Conservation (phyloP, 2,797 vertebrate genomes). For the Betta splendens region DNA sequence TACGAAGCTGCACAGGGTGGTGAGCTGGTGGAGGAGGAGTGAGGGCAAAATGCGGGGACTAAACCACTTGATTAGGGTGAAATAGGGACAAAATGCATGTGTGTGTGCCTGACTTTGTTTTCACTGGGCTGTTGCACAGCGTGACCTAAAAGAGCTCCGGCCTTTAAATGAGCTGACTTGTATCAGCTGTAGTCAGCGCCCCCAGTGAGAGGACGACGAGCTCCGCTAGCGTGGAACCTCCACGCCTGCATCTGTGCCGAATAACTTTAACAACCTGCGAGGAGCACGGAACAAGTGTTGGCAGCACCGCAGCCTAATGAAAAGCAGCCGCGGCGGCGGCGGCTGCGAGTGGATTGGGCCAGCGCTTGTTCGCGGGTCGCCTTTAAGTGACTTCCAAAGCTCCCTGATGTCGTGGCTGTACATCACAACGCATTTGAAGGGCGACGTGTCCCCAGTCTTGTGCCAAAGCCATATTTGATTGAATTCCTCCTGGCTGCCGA, state of each 20-base stretch:
- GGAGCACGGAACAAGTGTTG: slow-evolving; percentile 67
- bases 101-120: slow-evolving; percentile 11
- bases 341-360: slow-evolving; percentile 45
- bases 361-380: slow-evolving; percentile 12
- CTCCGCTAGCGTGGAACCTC: slow-evolving; percentile 24
- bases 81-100: not conserved
- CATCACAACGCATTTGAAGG: slow-evolving; percentile 8
- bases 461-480: slow-evolving; percentile 13
- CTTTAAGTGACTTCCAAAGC: not conserved
- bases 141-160: slow-evolving; percentile 7
- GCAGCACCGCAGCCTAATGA: slow-evolving; percentile 58
- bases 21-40: too few species aligned
- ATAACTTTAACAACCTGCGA: slow-evolving; percentile 61
- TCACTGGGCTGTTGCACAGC: slow-evolving; percentile 15
- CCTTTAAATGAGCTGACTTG: slow-evolving; percentile 26
- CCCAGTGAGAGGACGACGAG: slow-evolving; percentile 24
- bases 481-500: slow-evolving; percentile 35
- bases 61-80: slow-evolving; percentile 22
- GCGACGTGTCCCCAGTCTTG: slow-evolving; percentile 5
- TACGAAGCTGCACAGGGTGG: slow-evolving; percentile 26
- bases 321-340: slow-evolving; percentile 47
- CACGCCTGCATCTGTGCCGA: slow-evolving; percentile 45
- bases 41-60: too few species aligned
- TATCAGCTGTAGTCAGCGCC: slow-evolving; percentile 38
- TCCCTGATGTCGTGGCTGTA: not conserved